Evolutionary conservation across 1,140 invertebrate genomes (phyloP).

Genomic region (Fopius arisanus): DNA sequence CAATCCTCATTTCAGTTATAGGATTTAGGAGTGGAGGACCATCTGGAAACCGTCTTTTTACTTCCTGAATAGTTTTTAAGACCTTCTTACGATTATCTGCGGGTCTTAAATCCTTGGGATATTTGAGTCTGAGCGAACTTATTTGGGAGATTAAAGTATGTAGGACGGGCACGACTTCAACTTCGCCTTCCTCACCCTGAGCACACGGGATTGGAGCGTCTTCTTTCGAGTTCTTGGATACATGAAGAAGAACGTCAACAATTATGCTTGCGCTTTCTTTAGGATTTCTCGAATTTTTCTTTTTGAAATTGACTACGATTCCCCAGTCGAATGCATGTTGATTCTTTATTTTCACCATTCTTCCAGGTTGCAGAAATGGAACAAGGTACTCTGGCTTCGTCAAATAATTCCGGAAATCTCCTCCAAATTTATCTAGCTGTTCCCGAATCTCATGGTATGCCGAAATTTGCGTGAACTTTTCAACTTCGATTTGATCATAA

Average conservation of each 20-base stretch:
- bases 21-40: constrained; percentile 92
- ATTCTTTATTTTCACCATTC: constrained; percentile 91
- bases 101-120: constrained; percentile 88
- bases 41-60: constrained; percentile 86
- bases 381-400: constrained; percentile 88
- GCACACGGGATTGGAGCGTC: constrained; percentile 72
- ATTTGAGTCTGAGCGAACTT: constrained; percentile 89
- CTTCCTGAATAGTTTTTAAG: constrained; percentile 88
- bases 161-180: constrained; percentile 89
- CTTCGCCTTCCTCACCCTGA: constrained; percentile 76
- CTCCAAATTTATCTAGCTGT: constrained; percentile 78
- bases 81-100: constrained; percentile 85
- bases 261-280: constrained; percentile 72
- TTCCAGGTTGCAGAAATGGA: constrained; percentile 93
- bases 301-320: constrained; percentile 92
- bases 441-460: constrained; percentile 86
- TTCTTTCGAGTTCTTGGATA: constrained; percentile 70
- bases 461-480: constrained; percentile 80
- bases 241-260: constrained; percentile 84
- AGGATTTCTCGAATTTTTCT: constrained; percentile 70
- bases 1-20: constrained; percentile 95
- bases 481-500: constrained; percentile 71
- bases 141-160: constrained; percentile 86
- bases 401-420: constrained; percentile 80
- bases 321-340: constrained; percentile 95